A percentile compares a stretch with the other conserved stretches of the same genome.
These are phyloP conservation scores for Platysteira castanea DNA, from an alignment of 2,113 vertebrate genomes.

Conservation along the genomic window DNA sequence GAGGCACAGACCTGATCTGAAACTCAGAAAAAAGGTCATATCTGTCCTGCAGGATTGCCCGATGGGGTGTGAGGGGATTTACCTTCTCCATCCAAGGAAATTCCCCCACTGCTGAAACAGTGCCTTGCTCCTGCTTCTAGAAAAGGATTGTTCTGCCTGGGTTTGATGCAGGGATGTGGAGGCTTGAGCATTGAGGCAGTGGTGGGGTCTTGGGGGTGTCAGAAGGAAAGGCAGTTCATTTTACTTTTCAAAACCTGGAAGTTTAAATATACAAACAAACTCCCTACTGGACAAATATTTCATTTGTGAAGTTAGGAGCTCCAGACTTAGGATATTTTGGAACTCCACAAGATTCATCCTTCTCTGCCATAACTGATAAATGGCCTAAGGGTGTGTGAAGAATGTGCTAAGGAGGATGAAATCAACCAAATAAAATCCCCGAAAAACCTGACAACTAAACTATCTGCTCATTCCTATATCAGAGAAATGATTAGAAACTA, in stretches of 20 bases:
- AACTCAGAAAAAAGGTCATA: not conserved
- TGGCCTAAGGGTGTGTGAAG: not conserved
- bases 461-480: not conserved
- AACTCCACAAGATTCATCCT: not conserved
- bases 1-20: not conserved
- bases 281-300: not conserved
- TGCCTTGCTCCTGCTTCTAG: not conserved
- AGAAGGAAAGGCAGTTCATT: not conserved
- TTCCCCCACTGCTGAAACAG: not conserved
- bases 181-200: not conserved
- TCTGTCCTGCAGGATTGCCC: not conserved
- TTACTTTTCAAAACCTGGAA: not conserved
- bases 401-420: not conserved
- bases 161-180: not conserved
- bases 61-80: not conserved
- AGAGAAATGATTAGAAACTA: not conserved
- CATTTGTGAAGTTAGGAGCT: not conserved
- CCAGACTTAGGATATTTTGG: not conserved
- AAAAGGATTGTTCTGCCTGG: not conserved
- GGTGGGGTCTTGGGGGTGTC: not conserved
- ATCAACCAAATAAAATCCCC: not conserved
- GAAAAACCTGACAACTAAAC: not conserved
- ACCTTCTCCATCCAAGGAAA: fast-evolving
- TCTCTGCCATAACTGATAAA: not conserved
- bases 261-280: not conserved